Percentiles rank a stretch among this genome's conserved stretches.
Evolutionary conservation across 2,113 vertebrate species (phyloP).

Genomic region (Nerophis lumbriciformis): DNA sequence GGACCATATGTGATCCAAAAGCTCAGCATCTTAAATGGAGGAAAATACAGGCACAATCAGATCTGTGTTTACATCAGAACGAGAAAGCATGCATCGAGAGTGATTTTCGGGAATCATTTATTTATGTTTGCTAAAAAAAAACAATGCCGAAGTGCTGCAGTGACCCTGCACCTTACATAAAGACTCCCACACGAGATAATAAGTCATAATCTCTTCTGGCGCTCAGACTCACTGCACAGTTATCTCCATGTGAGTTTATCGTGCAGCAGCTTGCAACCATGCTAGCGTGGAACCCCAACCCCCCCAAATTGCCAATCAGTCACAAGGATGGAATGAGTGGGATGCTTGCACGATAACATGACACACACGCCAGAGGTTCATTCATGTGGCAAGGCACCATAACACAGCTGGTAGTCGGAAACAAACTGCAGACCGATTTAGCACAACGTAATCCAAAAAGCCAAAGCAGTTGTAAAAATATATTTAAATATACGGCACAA

Average conservation of each 20-base stretch:
- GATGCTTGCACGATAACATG: constrained; percentile 2
- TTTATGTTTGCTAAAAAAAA: neutral
- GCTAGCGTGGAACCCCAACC: constrained; percentile 38
- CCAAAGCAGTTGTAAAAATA: constrained; percentile 9
- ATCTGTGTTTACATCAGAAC: neutral
- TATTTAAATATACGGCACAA: constrained; percentile 25
- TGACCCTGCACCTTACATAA: constrained; percentile 5
- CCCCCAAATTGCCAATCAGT: constrained; percentile 32
- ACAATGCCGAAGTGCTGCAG: neutral
- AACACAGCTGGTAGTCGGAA: neutral
- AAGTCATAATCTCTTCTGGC: constrained; percentile 48
- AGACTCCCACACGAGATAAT: constrained; percentile 38
- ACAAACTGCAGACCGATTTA: neutral
- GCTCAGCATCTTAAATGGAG: constrained; percentile 29
- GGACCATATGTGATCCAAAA: constrained; percentile 18
- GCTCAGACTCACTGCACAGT: constrained; percentile 35
- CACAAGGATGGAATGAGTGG: constrained; percentile 9
- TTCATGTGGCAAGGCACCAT: neutral
- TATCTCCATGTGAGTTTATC: constrained; percentile 36
- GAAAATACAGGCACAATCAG: constrained; percentile 4
- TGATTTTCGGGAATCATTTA: neutral
- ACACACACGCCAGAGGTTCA: neutral
- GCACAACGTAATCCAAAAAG: neutral
- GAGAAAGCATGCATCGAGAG: neutral
- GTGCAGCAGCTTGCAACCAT: constrained; percentile 14